A percentile compares a stretch with the other conserved stretches of the same genome.
These are phyloP conservation scores for Epinotia brunnichana DNA, from an alignment of 2,888 invertebrate species.

Conservation along the genomic window DNA sequence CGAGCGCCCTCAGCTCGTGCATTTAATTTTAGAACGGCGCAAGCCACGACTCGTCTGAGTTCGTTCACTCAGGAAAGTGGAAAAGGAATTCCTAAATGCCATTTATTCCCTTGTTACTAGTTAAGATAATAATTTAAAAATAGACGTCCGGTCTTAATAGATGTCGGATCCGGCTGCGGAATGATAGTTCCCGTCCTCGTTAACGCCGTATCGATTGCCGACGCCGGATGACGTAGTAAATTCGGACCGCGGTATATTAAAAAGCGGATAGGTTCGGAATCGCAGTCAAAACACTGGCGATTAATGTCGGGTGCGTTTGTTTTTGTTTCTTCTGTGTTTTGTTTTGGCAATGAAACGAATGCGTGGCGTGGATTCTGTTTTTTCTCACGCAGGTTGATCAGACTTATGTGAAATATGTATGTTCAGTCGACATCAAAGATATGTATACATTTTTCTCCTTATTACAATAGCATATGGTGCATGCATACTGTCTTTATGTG, in stretches of 20 bases:
- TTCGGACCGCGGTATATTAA: conserved; percentile 58
- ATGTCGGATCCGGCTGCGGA: conserved; percentile 67
- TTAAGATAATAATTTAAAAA: conserved; percentile 61
- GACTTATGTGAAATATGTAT: too few species aligned
- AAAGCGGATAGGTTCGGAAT: conserved; percentile 56
- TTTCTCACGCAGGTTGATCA: too few species aligned
- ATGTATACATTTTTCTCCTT: too few species aligned
- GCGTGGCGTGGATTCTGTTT: too few species aligned
- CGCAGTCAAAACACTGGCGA: conserved; percentile 52
- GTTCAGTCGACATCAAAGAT: too few species aligned
- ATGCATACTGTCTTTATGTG: too few species aligned
- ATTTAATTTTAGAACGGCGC: conserved; percentile 72
- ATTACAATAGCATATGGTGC: too few species aligned
- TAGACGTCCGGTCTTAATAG: conserved; percentile 74
- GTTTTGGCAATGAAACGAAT: conserved; percentile 13
- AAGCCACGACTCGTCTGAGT: conserved; percentile 67
- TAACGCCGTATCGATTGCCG: conserved; percentile 57
- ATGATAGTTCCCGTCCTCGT: conserved; percentile 78
- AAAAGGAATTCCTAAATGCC: conserved; percentile 60
- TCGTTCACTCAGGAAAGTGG: conserved; percentile 78
- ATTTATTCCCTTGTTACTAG: conserved; percentile 62
- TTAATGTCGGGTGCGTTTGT: conserved; percentile 48
- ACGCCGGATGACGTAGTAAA: conserved; percentile 56
- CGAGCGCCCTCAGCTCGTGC: conserved; percentile 74
- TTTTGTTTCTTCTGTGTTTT: conserved; percentile 2